These are phyloP conservation scores for Triops longicaudatus DNA, from an alignment of 1,140 invertebrate genomes.

Conservation along the genomic window DNA sequence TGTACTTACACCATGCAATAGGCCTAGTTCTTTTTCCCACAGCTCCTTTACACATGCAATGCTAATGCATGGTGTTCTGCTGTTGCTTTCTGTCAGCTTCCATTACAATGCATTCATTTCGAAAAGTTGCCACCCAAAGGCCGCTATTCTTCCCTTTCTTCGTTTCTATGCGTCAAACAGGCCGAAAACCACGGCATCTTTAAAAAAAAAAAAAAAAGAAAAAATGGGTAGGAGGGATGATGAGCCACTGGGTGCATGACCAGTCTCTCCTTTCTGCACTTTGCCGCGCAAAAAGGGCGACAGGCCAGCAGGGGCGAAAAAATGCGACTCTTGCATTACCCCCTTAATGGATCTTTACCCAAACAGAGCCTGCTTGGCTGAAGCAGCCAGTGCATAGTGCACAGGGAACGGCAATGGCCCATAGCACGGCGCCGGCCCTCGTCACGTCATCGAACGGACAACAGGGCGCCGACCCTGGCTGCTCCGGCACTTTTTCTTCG, in stretches of 20 bases:
- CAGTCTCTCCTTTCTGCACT: constrained; percentile 1
- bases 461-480: not conserved
- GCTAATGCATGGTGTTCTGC: not conserved
- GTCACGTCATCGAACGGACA: constrained; percentile 14
- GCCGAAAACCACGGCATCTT: not conserved
- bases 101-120: not conserved
- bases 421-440: not conserved
- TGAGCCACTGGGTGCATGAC: not conserved
- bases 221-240: not conserved
- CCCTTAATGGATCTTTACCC: constrained; percentile 13
- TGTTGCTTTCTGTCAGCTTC: not conserved
- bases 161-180: not conserved
- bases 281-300: constrained; percentile 4
- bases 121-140: not conserved
- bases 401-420: not conserved
- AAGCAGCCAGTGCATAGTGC: not conserved
- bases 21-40: not conserved
- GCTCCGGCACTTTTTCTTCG: not conserved
- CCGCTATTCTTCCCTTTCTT: not conserved
- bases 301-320: not conserved
- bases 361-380: not conserved
- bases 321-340: not conserved
- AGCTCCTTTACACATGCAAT: not conserved
- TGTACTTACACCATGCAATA: not conserved
- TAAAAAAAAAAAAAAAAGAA: not conserved